Percentiles rank a stretch among this genome's conserved stretches.
Evolutionary conservation across 2,797 vertebrate genomes (phyloP).

Genomic region (Microctenopoma steveboyesi): DNA sequence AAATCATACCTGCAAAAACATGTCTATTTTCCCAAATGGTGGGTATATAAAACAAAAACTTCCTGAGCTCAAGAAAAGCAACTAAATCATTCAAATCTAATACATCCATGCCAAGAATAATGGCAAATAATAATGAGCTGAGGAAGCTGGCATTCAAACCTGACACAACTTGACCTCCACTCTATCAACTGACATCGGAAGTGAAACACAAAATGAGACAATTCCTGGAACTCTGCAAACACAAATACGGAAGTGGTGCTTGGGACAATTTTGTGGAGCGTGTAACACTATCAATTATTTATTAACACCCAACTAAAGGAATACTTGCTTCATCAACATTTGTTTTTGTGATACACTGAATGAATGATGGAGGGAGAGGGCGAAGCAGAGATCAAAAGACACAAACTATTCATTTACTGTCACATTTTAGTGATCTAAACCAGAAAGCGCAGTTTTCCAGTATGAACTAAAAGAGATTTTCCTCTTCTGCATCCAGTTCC

Average conservation of each 20-base stretch:
- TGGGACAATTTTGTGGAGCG: conserved; percentile 61
- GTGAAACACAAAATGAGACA: conserved; percentile 74
- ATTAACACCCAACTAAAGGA: conserved; percentile 75
- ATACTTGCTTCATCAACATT: conserved; percentile 69
- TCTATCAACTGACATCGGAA: conserved; percentile 78
- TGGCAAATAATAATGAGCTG: conserved; percentile 67
- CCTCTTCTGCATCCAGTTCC: conserved; percentile 37
- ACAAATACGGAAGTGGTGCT: conserved; percentile 76
- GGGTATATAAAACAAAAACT: conserved; percentile 41
- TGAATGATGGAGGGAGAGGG: conserved; percentile 20
- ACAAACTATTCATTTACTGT: conserved; percentile 19
- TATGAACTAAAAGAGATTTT: conserved; percentile 17
- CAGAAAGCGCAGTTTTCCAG: conserved; percentile 47
- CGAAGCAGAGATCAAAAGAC: conserved; percentile 8
- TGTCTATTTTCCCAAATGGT: conserved; percentile 23
- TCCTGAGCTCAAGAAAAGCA: conserved; percentile 60
- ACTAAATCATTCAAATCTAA: conserved; percentile 70
- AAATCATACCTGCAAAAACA: conserved; percentile 3
- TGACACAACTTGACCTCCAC: conserved; percentile 73
- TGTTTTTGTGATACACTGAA: conserved; percentile 45
- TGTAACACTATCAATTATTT: conserved; percentile 78
- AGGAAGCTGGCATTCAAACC: conserved; percentile 78
- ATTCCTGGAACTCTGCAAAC: conserved; percentile 79
- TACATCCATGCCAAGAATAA: conserved; percentile 71
- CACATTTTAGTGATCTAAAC: conserved; percentile 52